Base-by-base conservation (phyloP, 2,888 invertebrate genomes). In the Callyntrura sp. region DNA sequence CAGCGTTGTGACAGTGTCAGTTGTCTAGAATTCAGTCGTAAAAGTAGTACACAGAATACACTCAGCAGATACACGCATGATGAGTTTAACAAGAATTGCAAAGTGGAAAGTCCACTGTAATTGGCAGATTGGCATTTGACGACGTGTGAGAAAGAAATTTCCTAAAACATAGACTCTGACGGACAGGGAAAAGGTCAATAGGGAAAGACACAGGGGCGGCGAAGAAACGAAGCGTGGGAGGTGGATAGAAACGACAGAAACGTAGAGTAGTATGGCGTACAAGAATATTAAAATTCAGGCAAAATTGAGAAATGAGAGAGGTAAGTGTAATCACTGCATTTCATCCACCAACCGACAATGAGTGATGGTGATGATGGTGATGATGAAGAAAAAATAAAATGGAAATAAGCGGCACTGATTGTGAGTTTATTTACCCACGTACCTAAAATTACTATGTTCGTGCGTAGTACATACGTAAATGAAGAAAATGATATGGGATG, bases 401-500 rank as follows among this genome's bases (percentile, higher is more conserved):
- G n/a, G 12, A 51, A 51, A 14, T 14, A 51, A 51, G n/a, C 51
- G n/a, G 51, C 12, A 12, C 12, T 12, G n/a, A 51, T 51, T 12
- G 14, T 51, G 51, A 51, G 14, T 51, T 51, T n/a, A 14, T n/a
- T 14, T 14, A n/a, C n/a, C 51, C 51, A 8, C 2, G 51, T 51
- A 14, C 51, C 51, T 14, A 51, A 12, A 51, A 51, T n/a, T 51
- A 51, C 51, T 51, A n/a, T 51, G 51, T 51, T 14, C n/a, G 12
- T 51, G n/a, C n/a, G 14, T 51, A 51, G 51, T 12, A 14, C 14
- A 14, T 51, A 51, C 51, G n/a, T 14, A 14, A n/a, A 51, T 14
- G n/a, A 51, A 51, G 9, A 14, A 60, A 23, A 60, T 60, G 51
- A 51, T n/a, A 60, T 60, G 60, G 35, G 35, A 62, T 65, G 65